Conservation (phyloP, 2,888 invertebrate species). For the Vandiemenella viatica region DNA sequence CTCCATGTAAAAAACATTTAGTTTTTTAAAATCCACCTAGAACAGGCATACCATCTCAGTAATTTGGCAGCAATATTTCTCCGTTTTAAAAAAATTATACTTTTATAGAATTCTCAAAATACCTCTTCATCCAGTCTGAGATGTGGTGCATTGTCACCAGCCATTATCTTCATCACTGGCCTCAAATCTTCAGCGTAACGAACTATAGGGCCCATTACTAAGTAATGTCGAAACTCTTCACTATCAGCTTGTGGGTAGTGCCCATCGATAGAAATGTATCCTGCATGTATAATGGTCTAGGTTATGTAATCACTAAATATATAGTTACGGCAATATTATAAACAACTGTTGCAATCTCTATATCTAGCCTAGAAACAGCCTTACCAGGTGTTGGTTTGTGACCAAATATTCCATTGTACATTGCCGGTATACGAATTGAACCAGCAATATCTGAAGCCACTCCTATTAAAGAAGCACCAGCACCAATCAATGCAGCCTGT, state of each 20-base stretch:
- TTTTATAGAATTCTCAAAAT: too few species aligned
- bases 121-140: constrained; percentile 40
- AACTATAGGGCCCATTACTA: constrained; percentile 62
- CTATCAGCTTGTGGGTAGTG: constrained; percentile 43
- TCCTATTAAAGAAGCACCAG: constrained; percentile 62
- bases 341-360: too few species aligned
- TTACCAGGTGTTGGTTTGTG: constrained; percentile 65
- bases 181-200: constrained; percentile 74
- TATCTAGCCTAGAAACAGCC: too few species aligned
- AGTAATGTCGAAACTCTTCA: constrained; percentile 32
- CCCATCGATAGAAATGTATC: constrained; percentile 38
- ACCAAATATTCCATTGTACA: constrained; percentile 75
- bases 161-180: constrained; percentile 54
- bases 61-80: too few species aligned
- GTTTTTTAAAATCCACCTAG: constrained; percentile 29
- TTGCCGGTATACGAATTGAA: constrained; percentile 71
- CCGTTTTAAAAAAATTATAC: too few species aligned
- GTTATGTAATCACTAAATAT: too few species aligned
- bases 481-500: constrained; percentile 53
- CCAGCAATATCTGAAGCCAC: constrained; percentile 78
- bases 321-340: too few species aligned
- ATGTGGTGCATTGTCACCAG: constrained; percentile 31
- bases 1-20: constrained; percentile 47
- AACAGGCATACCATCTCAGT: background rate
- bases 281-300: too few species aligned